Conservation (phyloP, 2,113 vertebrate genomes). For the Sorex fumeus region DNA sequence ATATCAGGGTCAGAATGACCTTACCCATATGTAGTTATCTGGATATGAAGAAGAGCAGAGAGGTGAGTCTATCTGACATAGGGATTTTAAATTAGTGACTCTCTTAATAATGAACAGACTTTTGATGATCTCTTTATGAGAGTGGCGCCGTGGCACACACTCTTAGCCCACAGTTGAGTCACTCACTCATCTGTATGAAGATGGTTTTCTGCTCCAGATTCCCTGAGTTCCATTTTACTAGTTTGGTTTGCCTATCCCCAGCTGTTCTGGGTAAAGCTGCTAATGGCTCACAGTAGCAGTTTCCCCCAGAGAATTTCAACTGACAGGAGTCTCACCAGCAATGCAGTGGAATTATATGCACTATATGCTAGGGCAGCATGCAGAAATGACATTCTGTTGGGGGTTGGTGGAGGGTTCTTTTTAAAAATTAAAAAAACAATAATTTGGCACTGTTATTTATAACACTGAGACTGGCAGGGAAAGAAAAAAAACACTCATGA, state of each 20-base stretch:
- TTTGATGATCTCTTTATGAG: neutral
- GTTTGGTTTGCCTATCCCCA: neutral
- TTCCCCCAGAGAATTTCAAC: neutral
- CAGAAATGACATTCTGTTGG: neutral
- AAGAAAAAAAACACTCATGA: too few relatives aligned
- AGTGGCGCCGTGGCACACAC: neutral
- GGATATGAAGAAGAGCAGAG: slow-evolving; percentile 24
- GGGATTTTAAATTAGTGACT: slow-evolving; percentile 3
- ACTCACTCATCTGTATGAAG: neutral
- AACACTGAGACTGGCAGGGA: too few relatives aligned
- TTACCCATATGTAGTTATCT: slow-evolving; percentile 23
- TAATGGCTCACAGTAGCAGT: neutral
- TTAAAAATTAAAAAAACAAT: too few relatives aligned
- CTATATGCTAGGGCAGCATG: neutral
- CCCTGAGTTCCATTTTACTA: neutral
- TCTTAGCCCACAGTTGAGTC: neutral
- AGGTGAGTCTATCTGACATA: neutral
- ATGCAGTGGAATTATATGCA: neutral
- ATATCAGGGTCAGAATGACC: slow-evolving; percentile 65
- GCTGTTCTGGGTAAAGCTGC: neutral
- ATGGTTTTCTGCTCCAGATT: neutral
- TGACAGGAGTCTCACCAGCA: neutral
- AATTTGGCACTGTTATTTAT: too few relatives aligned
- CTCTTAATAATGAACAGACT: neutral
- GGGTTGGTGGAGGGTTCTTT: neutral